Conservation (phyloP, 2,797 vertebrate species). For the Serranus cabrilla region DNA sequence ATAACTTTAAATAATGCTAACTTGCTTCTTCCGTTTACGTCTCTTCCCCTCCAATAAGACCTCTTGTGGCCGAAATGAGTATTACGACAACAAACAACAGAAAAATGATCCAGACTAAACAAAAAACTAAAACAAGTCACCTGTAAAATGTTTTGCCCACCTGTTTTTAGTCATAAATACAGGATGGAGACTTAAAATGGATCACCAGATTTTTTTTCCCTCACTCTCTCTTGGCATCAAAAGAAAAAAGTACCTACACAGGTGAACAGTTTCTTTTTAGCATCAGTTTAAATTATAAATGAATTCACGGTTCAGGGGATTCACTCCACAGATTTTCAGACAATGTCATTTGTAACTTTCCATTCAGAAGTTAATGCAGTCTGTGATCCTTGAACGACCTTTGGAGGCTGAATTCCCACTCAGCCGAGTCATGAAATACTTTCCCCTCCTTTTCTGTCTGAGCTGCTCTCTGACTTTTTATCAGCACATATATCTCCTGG, state of each 20-base stretch:
- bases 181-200: too few relatives aligned
- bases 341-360: constrained; percentile 43
- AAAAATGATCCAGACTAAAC: too few relatives aligned
- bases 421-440: constrained; percentile 61
- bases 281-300: constrained; percentile 21
- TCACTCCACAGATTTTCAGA: constrained; percentile 26
- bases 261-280: constrained; percentile 7
- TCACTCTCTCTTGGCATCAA: not conserved
- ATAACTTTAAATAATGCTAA: too few relatives aligned
- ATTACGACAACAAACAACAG: too few relatives aligned
- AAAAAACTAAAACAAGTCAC: too few relatives aligned
- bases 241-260: not conserved
- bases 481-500: constrained; percentile 63
- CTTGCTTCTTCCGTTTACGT: too few relatives aligned
- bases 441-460: constrained; percentile 49
- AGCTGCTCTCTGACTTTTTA: constrained; percentile 59
- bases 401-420: constrained; percentile 54
- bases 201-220: too few relatives aligned
- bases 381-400: constrained; percentile 60
- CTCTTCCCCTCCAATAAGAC: too few relatives aligned
- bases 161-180: too few relatives aligned
- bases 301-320: constrained; percentile 10
- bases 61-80: too few relatives aligned
- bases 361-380: constrained; percentile 44
- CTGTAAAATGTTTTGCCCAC: too few relatives aligned